phyloP scores from a whole-genome alignment of 2,113 vertebrate genomes.

The Stictonetta naevosa region DNA sequence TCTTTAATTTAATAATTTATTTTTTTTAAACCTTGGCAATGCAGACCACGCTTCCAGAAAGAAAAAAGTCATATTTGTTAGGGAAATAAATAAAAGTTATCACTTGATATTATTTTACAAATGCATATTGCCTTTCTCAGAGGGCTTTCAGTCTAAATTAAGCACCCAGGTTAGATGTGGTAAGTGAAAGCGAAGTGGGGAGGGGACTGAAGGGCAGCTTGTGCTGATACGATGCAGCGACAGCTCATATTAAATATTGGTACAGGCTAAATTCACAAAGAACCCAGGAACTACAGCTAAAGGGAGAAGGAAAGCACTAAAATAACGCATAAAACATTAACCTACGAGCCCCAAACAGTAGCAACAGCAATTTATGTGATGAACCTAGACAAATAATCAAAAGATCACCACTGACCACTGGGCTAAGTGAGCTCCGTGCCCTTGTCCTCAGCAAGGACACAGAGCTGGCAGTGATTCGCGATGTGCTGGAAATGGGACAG shows the following conservation, averaged over 20 bases:
- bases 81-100: not conserved
- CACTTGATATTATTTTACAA: not conserved
- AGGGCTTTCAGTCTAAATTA: not conserved
- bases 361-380: conserved; percentile 26
- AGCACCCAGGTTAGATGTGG: not conserved
- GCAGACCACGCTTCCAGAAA: not conserved
- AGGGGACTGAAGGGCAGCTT: not conserved
- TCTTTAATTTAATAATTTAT: conserved; percentile 6
- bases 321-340: conserved; percentile 39
- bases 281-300: not conserved
- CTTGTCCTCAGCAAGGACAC: conserved; percentile 10
- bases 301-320: not conserved
- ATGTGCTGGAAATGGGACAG: not conserved
- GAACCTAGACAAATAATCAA: not conserved
- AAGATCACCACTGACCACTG: not conserved
- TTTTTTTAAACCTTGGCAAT: not conserved
- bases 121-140: not conserved
- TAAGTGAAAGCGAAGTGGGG: not conserved
- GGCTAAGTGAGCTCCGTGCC: not conserved
- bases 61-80: not conserved
- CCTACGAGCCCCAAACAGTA: not conserved
- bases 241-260: not conserved
- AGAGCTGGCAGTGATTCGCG: not conserved
- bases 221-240: not conserved
- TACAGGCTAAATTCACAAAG: not conserved